Evolutionary conservation across 2,113 vertebrate species (phyloP).

Genomic region (Halcyon senegalensis): DNA sequence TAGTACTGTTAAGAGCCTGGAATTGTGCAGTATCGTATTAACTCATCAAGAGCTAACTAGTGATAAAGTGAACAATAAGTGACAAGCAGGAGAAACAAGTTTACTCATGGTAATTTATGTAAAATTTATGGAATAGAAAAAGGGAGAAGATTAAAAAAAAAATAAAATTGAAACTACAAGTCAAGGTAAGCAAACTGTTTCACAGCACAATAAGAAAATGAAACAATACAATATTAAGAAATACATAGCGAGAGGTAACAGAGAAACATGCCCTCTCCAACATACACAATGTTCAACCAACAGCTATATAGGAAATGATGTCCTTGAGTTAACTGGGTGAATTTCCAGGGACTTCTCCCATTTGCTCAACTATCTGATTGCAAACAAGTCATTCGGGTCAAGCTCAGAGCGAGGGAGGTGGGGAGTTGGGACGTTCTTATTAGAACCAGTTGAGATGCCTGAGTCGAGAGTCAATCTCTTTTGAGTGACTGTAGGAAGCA

Average conservation of each 20-base stretch:
- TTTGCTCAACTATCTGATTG: background rate
- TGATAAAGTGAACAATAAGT: background rate
- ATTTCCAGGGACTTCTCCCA: background rate
- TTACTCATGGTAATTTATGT: background rate
- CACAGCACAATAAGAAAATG: background rate
- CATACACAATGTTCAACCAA: background rate
- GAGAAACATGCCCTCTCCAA: background rate
- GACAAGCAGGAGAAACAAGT: background rate
- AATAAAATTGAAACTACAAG: background rate
- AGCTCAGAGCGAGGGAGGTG: background rate
- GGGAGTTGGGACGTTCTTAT: background rate
- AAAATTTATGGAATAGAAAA: background rate
- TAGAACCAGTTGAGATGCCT: background rate
- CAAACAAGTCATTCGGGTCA: background rate
- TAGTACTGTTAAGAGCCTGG: background rate
- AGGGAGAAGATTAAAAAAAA: background rate
- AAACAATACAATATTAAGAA: background rate
- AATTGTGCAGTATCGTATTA: background rate
- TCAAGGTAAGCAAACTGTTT: background rate
- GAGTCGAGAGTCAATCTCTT: background rate
- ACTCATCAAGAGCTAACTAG: background rate
- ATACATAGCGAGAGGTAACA: background rate
- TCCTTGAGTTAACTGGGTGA: background rate
- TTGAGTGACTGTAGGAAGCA: background rate
- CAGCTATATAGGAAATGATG: background rate